phyloP scores from a whole-genome alignment of 2,888 invertebrate species.

The Rhagium mordax region DNA sequence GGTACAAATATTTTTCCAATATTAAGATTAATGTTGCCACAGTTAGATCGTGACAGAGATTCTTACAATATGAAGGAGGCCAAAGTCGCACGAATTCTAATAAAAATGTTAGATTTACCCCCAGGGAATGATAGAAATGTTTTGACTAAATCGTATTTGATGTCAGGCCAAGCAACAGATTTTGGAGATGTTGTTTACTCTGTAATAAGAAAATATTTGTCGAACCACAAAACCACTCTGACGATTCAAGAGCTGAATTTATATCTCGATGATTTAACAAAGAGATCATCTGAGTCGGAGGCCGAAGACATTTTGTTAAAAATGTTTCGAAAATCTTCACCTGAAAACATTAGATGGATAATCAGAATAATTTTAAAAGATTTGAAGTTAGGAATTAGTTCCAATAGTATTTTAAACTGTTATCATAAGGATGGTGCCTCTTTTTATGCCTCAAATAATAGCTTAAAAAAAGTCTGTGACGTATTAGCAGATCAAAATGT shows the following conservation, averaged over 20 bases:
- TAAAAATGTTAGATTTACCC: slow-evolving; percentile 83
- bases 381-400: slow-evolving; percentile 83
- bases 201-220: slow-evolving; percentile 76
- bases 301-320: slow-evolving; percentile 77
- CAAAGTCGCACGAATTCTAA: slow-evolving; percentile 80
- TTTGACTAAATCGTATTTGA: slow-evolving; percentile 71
- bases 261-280: slow-evolving; percentile 83
- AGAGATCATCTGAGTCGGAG: slow-evolving; percentile 76
- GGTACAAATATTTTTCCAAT: slow-evolving; percentile 76
- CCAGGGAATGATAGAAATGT: slow-evolving; percentile 74
- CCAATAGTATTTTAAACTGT: slow-evolving; percentile 78
- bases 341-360: slow-evolving; percentile 91
- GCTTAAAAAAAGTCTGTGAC: slow-evolving; percentile 78
- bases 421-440: slow-evolving; percentile 88
- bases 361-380: slow-evolving; percentile 91
- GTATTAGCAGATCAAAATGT: slow-evolving; percentile 76
- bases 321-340: slow-evolving; percentile 79
- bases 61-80: slow-evolving; percentile 89
- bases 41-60: slow-evolving; percentile 83
- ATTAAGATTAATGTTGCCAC: slow-evolving; percentile 85
- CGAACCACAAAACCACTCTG: slow-evolving; percentile 69
- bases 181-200: slow-evolving; percentile 86
- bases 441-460: slow-evolving; percentile 80
- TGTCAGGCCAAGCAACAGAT: slow-evolving; percentile 74
- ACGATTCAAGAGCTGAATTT: slow-evolving; percentile 82